These are phyloP conservation scores for Halesus radiatus DNA, from an alignment of 1,140 invertebrate species.

Conservation along the genomic window DNA sequence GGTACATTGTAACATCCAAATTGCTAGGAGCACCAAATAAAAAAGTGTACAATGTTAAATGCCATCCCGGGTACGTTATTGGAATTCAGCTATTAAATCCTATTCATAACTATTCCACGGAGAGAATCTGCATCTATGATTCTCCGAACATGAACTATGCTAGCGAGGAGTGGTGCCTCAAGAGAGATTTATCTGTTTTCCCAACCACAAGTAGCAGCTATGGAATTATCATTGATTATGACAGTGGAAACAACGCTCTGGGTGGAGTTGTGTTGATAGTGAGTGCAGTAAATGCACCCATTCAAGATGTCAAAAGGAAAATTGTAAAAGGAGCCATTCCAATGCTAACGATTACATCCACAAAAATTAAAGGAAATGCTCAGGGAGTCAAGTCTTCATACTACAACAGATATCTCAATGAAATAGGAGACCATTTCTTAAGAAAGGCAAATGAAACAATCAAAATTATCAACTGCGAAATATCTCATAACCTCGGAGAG, in stretches of 20 bases:
- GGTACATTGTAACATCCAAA: conserved; percentile 82
- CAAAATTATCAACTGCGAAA: conserved; percentile 82
- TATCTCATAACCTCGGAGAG: conserved; percentile 84
- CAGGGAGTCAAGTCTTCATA: conserved; percentile 87
- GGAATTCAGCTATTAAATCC: conserved; percentile 90
- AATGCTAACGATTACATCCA: conserved; percentile 77
- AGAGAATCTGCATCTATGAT: conserved; percentile 85
- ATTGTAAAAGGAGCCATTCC: conserved; percentile 84
- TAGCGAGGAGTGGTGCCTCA: conserved; percentile 81
- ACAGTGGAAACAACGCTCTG: conserved; percentile 82
- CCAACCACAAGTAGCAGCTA: conserved; percentile 89
- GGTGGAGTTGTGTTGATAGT: conserved; percentile 88
- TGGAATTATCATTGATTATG: conserved; percentile 85
- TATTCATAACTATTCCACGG: conserved; percentile 88
- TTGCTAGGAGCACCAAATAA: conserved; percentile 71
- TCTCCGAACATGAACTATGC: conserved; percentile 74
- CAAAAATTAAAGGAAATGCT: conserved; percentile 84
- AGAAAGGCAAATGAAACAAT: conserved; percentile 91
- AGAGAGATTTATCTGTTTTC: conserved; percentile 87
- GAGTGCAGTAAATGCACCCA: conserved; percentile 79
- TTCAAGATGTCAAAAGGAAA: conserved; percentile 78
- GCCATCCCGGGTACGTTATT: conserved; percentile 82
- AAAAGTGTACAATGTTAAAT: conserved; percentile 75
- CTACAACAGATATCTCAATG: conserved; percentile 90
- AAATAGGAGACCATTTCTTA: conserved; percentile 86